Base-by-base conservation (phyloP, 2,113 vertebrate species). In the Syrmaticus mikado region DNA sequence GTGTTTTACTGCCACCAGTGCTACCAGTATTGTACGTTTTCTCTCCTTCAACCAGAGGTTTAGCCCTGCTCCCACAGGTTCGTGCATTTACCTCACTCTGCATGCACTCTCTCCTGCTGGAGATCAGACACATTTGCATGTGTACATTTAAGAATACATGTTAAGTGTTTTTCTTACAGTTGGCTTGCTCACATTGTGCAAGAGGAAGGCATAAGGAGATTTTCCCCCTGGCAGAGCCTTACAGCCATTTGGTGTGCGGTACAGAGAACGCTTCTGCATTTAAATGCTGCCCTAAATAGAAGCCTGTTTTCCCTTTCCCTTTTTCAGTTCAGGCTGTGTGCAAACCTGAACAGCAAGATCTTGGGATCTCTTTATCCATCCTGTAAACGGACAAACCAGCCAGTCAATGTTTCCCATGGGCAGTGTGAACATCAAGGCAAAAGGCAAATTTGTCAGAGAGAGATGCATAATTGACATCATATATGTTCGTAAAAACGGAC, bases 31-130 rank as follows among this genome's bases (percentile, higher is more conserved):
- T 55, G 19, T 16, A 4, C 15, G 12, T 21, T 57, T 88, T 66
- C 28, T 25, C 11, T 8, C 34, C 20, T 58, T 9, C 6, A 27
- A 48, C 41, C 58, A 27, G 65, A 89, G 40, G 17, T 28, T 52
- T 40, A 83, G n/a, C 34, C 52, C 13, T 40, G 46, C n/a, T 62
- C 19, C 40, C 34, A 4, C 10, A 27, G 21, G 5, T 17, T 13
- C 25, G 4, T 43, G 17, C 6, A 6, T 90, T 92, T 57, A 30
- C 1, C 4, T 74, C 40, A 27, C 30, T 94, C n/a, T 52, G 40
- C 25, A 21, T 46, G 21, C 1, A 0, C n/a, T n/a, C n/a, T n/a
- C n/a, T 61, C 43, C 40, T 36, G 2, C 0, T 28, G 45, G 68
- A 68, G 25, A 64, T n/a, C 10, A 28, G 16, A 30, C 13, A 10